Evolutionary conservation across 2,797 vertebrate genomes (phyloP).

Genomic region (Sebastes dallii): DNA sequence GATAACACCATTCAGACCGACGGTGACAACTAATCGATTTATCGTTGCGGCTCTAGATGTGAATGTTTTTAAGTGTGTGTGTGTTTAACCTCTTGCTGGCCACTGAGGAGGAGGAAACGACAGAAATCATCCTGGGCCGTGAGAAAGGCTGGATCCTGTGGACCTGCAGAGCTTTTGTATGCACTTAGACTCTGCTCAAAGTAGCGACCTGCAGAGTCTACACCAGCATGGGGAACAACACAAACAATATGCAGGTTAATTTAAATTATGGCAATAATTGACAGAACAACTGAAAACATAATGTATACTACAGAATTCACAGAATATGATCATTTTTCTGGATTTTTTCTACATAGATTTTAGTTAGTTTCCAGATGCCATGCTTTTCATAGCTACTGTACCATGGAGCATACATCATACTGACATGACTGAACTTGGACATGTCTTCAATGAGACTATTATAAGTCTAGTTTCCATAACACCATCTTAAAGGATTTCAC

Average conservation of each 20-base stretch:
- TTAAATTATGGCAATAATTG: background rate
- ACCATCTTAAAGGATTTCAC: conserved; percentile 35
- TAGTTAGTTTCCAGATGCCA: conserved; percentile 1
- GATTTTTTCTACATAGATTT: background rate
- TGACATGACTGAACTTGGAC: conserved; percentile 5
- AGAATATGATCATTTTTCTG: background rate
- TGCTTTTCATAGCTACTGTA: background rate
- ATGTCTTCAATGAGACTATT: conserved; percentile 21
- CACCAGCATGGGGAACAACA: background rate
- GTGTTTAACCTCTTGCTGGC: conserved; percentile 71
- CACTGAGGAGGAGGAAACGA: conserved; percentile 76
- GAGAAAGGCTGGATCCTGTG: conserved; percentile 69
- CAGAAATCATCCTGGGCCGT: conserved; percentile 80
- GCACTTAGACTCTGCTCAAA: conserved; percentile 80
- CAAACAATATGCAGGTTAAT: background rate
- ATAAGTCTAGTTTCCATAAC: conserved; percentile 33
- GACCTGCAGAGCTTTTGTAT: conserved; percentile 65
- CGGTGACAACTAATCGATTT: no score
- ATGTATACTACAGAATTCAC: no score
- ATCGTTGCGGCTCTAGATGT: background rate
- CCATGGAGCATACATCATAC: background rate
- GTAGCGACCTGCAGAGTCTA: conserved; percentile 73
- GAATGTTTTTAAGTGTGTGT: background rate
- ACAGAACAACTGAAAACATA: background rate
- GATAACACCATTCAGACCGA: no score